These are phyloP conservation scores for Eudasyphora cyanicolor DNA, from an alignment of 2,888 invertebrate genomes.

Conservation along the genomic window DNA sequence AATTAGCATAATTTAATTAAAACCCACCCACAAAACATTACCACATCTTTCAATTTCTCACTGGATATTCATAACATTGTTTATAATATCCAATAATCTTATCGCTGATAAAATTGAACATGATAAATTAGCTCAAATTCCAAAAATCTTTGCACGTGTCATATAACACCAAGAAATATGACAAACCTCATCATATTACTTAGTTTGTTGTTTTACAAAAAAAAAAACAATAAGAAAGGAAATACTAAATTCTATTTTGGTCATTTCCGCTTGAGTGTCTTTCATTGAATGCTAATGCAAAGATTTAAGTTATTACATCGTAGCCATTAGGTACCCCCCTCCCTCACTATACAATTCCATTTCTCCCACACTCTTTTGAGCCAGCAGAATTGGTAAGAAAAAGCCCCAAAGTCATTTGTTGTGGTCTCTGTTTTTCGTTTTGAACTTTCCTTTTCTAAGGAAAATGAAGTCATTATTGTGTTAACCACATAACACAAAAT, in stretches of 20 bases:
- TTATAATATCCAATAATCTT: no score
- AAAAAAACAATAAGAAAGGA: background rate
- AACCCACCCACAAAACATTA: no score
- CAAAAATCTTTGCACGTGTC: no score
- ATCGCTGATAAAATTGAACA: no score
- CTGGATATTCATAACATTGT: no score
- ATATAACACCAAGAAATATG: background rate
- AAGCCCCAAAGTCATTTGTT: background rate
- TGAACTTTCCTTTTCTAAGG: background rate
- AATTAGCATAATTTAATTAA: no score
- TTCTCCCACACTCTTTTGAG: no score
- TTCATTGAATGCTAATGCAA: conserved; percentile 2
- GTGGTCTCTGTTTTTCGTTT: background rate
- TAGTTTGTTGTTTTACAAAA: background rate
- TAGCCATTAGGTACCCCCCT: background rate
- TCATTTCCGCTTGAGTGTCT: background rate
- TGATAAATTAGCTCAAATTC: no score
- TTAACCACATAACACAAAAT: conserved; percentile 41
- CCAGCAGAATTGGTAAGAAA: no score
- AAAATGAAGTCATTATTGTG: conserved; percentile 20
- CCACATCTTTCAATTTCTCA: no score
- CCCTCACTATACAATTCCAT: no score
- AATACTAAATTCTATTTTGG: background rate
- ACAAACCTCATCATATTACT: no score
- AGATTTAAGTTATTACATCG: background rate